phyloP scores from a whole-genome alignment of 92 coral and sea anemone species.

The Diadumene lineata region DNA sequence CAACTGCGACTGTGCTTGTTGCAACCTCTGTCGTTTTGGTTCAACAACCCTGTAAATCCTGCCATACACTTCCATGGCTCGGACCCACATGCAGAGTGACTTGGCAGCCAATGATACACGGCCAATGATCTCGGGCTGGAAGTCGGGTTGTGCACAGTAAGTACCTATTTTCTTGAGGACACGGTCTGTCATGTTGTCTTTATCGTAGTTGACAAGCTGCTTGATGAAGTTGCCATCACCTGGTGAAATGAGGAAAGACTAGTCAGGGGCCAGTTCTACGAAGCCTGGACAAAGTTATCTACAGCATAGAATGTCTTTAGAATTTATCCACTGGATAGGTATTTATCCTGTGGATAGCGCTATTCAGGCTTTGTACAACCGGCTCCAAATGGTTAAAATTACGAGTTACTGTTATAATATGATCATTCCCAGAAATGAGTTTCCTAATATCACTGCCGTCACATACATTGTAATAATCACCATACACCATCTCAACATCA shows the following conservation, averaged over 20 bases:
- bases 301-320: too few relatives aligned
- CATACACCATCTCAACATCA: not conserved
- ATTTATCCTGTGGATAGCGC: too few relatives aligned
- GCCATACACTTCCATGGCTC: constrained; percentile 99
- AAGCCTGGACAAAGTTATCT: too few relatives aligned
- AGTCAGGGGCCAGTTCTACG: too few relatives aligned
- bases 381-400: too few relatives aligned
- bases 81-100: constrained; percentile 98
- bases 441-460: too few relatives aligned
- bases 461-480: not conserved
- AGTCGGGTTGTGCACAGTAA: constrained; percentile 91
- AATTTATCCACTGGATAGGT: too few relatives aligned
- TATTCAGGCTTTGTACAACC: too few relatives aligned
- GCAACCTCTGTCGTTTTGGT: constrained; percentile 93
- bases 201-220: constrained; percentile 96
- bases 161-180: constrained; percentile 97
- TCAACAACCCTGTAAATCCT: constrained; percentile 96
- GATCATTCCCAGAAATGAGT: too few relatives aligned
- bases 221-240: constrained; percentile 98
- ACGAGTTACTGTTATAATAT: too few relatives aligned
- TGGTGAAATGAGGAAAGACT: constrained; percentile 25
- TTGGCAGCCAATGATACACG: constrained; percentile 99
- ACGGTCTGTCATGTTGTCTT: constrained; percentile 98
- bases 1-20: constrained; percentile 91
- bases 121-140: constrained; percentile 99